phyloP scores from a whole-genome alignment of 2,113 vertebrate genomes.

The Crypturellus undulatus region DNA sequence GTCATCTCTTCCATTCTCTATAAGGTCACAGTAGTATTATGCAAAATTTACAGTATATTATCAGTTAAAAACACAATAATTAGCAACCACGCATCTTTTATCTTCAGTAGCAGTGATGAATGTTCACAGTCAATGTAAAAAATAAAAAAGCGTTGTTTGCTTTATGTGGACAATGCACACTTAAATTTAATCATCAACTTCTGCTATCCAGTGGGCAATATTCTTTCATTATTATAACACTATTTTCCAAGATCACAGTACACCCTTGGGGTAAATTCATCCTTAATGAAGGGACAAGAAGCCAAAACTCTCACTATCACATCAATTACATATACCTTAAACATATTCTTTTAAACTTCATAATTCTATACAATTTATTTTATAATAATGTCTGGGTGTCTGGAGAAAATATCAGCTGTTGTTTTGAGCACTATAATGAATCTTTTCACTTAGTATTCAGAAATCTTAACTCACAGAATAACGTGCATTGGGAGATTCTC shows the following conservation, averaged over 20 bases:
- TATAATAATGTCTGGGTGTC: conserved; percentile 38
- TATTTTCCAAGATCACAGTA: conserved; percentile 85
- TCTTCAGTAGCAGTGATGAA: conserved; percentile 82
- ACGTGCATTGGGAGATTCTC: not conserved
- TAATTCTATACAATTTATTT: conserved; percentile 64
- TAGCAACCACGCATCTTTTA: conserved; percentile 76
- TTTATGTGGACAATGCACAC: conserved; percentile 83
- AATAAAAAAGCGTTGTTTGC: conserved; percentile 73
- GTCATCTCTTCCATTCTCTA: conserved; percentile 78
- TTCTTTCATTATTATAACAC: conserved; percentile 81
- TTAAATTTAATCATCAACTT: conserved; percentile 90
- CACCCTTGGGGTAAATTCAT: conserved; percentile 87
- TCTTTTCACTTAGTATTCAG: not conserved
- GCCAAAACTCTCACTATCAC: conserved; percentile 68
- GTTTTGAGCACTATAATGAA: conserved; percentile 63
- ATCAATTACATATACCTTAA: conserved; percentile 46
- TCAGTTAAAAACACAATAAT: conserved; percentile 86
- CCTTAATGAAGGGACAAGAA: conserved; percentile 86
- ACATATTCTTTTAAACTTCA: conserved; percentile 67
- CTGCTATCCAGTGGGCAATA: conserved; percentile 83
- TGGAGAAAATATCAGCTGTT: conserved; percentile 41
- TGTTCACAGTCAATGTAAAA: conserved; percentile 80
- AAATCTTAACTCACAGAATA: conserved; percentile 1
- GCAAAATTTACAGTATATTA: conserved; percentile 85
- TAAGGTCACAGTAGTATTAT: conserved; percentile 82